Evolutionary conservation across 2,113 vertebrate genomes (phyloP).

Genomic region (Gallinago undulata): DNA sequence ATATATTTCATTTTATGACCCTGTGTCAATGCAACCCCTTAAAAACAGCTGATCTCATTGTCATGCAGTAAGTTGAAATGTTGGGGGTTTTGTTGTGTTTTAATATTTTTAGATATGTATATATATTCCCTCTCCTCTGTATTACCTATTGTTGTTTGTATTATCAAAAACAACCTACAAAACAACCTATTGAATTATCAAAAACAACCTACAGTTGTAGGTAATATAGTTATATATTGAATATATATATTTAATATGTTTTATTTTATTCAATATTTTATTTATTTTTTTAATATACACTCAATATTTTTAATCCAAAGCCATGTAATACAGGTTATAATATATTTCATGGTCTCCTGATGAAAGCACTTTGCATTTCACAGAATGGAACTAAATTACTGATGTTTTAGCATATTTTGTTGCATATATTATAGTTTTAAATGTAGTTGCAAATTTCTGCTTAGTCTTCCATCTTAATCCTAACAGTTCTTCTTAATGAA

Average conservation of each 20-base stretch:
- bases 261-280: background rate
- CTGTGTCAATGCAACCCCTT: background rate
- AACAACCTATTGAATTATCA: no score
- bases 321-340: background rate
- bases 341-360: background rate
- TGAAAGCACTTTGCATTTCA: background rate
- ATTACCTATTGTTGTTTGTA: background rate
- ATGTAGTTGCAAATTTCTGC: background rate
- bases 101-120: background rate
- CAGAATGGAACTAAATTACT: background rate
- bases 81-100: background rate
- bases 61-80: background rate
- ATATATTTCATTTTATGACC: background rate
- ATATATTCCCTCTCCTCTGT: background rate
- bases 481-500: background rate
- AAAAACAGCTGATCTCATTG: background rate
- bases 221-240: background rate
- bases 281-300: background rate
- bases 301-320: background rate
- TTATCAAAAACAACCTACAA: no score
- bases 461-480: background rate
- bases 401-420: background rate
- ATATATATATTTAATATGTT: background rate
- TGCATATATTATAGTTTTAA: background rate
- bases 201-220: background rate